Evolutionary conservation across 2,113 vertebrate genomes (phyloP).

Genomic region (Patagioenas fasciata): DNA sequence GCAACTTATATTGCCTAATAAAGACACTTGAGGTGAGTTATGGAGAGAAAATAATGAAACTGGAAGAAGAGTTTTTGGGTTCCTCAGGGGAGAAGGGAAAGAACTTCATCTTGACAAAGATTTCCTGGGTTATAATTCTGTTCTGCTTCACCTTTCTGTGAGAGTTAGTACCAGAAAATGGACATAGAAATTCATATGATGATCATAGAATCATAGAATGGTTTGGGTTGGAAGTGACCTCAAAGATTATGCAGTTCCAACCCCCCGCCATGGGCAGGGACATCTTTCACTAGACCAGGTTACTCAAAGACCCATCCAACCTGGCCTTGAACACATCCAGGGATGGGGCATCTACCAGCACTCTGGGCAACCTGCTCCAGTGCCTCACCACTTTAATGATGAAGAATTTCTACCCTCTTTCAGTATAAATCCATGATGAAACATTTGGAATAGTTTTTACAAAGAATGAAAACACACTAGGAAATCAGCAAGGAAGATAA

Average conservation of each 20-base stretch:
- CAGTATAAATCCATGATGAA: neutral
- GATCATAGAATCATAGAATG: neutral
- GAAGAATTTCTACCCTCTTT: too few relatives aligned
- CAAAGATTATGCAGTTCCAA: too few relatives aligned
- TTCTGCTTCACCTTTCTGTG: neutral
- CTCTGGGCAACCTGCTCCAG: too few relatives aligned
- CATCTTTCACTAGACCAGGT: too few relatives aligned
- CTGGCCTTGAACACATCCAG: too few relatives aligned
- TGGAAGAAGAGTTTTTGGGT: neutral
- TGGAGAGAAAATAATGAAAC: neutral
- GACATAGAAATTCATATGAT: rapidly evolving
- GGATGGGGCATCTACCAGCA: too few relatives aligned
- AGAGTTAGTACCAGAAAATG: neutral
- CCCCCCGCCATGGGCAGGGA: too few relatives aligned
- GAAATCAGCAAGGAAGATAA: neutral
- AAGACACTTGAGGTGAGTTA: neutral
- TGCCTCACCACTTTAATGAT: too few relatives aligned
- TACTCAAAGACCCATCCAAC: too few relatives aligned
- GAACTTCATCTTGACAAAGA: neutral
- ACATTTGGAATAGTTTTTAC: neutral
- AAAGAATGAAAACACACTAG: neutral
- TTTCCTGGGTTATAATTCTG: neutral
- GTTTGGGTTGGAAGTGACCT: too few relatives aligned
- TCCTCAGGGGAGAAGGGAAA: neutral
- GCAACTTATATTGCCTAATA: neutral